These are phyloP conservation scores for Montipora capricornis DNA, from an alignment of 64 coral and sea anemone species.

Conservation along the genomic window DNA sequence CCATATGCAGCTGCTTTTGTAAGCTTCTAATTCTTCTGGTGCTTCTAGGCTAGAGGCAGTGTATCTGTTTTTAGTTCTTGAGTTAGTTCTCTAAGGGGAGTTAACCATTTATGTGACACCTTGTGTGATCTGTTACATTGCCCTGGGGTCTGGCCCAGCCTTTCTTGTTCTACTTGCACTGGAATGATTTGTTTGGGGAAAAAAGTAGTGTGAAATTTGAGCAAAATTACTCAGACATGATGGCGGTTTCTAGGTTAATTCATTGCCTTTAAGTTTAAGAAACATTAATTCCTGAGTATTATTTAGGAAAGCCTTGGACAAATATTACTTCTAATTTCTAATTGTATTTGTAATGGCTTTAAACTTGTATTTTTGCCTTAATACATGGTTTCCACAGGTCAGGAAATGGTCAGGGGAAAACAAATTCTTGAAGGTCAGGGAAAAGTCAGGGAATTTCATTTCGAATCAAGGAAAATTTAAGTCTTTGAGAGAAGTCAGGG, in stretches of 20 bases:
- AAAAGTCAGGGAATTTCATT: no score
- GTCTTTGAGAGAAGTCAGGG: no score
- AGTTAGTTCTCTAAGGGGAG: background rate
- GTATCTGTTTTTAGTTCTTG: constrained; percentile 1
- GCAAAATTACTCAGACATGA: constrained; percentile 29
- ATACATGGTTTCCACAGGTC: background rate
- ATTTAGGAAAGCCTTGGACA: background rate
- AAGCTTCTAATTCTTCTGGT: constrained; percentile 6
- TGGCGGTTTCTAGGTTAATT: constrained; percentile 2
- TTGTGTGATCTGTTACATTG: constrained; percentile 10
- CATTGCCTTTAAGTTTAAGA: background rate
- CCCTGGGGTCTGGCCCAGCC: constrained; percentile 6
- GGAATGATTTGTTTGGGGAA: constrained; percentile 15
- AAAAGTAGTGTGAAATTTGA: background rate
- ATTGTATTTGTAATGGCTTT: background rate
- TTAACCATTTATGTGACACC: background rate
- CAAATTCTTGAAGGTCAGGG: no score
- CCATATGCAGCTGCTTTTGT: background rate
- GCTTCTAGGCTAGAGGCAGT: background rate
- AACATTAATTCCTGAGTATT: background rate
- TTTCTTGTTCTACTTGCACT: constrained; percentile 27
- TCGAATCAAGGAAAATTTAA: no score
- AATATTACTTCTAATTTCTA: background rate
- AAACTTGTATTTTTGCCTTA: background rate
- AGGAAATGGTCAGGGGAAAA: no score